Base-by-base conservation (phyloP, 2,888 invertebrate genomes). In the Epinotia bilunana region DNA sequence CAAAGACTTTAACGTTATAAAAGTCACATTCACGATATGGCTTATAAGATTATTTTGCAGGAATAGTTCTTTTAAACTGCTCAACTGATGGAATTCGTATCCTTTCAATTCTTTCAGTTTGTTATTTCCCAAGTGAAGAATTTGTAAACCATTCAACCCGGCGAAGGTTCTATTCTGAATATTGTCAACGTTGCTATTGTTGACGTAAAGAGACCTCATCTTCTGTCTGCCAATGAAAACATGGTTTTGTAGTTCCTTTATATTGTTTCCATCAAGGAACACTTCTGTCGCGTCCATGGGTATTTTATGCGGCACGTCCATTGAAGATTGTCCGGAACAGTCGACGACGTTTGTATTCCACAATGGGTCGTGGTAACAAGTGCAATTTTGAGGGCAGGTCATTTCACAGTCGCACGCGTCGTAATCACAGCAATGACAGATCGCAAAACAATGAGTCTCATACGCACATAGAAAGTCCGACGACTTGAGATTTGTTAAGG, bases 391-490 rank as follows among this genome's bases (percentile, higher is more conserved):
- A 49, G 99, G 99, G 87, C 99, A 99, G 79, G 97, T 98, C 97
- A 98, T 98, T 94, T 99, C 98, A 92, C 99, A 99, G 91, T 99
- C 99, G 91, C 99, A 99, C 78, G 98, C 98, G 87, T 98, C 98
- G 88, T 98, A 99, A 88, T 98, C 98, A 91, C 99, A 99, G 91
- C 99, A 99, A 88, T 98, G 98, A 91, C 99, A 99, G 69, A 98
- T 95, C 58, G 98, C 97, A 90, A 98, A 98, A 93, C 99, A 99
- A 91, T 98, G 98, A 72, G 97, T 96, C 87, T 97, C 97, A 94
- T 99, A 99, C 84, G 96, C 97, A 93, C 98, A 99, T 83, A 99
- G 95, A 92, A 98, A 98, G 90, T 98, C 97, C 79, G 97, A 96
- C 73, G 97, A 95, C 82, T 96, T 96, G 49, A 98, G 96, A 79